phyloP scores from a whole-genome alignment of 2,113 vertebrate genomes.

The Tyto alba region DNA sequence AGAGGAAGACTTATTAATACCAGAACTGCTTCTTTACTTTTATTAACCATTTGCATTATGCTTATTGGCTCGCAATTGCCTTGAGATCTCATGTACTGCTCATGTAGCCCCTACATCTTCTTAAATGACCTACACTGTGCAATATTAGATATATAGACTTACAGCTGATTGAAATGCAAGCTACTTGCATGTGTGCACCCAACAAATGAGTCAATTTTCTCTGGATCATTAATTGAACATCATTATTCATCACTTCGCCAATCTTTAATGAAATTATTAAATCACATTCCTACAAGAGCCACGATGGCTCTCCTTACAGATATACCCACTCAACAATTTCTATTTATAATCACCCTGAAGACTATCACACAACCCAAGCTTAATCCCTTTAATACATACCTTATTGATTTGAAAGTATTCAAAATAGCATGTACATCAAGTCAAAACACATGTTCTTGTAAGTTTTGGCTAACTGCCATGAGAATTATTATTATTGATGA shows the following conservation, averaged over 20 bases:
- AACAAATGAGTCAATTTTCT: background rate
- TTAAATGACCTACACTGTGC: background rate
- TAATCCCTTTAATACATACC: background rate
- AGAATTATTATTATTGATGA: background rate
- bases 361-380: background rate
- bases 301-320: background rate
- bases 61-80: background rate
- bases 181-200: background rate
- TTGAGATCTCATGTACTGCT: background rate
- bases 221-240: background rate
- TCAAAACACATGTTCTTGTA: background rate
- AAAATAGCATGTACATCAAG: background rate
- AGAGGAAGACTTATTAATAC: background rate
- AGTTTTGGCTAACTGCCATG: background rate
- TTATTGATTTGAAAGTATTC: background rate
- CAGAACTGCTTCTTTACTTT: background rate
- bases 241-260: background rate
- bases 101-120: background rate
- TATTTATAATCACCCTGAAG: background rate
- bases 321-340: background rate
- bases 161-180: background rate
- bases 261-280: background rate
- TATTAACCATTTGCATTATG: too few species aligned
- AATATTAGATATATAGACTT: accelerated
- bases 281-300: background rate